phyloP scores from a whole-genome alignment of 1,140 invertebrate genomes.

The Habropoda laboriosa region DNA sequence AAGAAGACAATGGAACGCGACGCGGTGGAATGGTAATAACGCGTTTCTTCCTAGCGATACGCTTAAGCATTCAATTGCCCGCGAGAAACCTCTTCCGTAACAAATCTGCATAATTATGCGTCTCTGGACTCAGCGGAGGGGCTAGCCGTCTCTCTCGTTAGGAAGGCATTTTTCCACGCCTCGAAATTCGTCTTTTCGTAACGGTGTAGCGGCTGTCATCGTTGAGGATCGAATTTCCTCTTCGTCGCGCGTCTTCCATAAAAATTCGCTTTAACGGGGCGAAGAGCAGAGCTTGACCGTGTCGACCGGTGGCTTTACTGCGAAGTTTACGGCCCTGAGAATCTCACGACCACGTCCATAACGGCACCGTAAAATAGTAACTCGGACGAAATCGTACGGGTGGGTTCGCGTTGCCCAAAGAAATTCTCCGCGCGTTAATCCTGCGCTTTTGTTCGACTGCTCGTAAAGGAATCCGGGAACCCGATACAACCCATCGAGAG shows the following conservation, averaged over 20 bases:
- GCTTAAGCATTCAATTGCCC: conserved; percentile 48
- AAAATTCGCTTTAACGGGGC: background rate
- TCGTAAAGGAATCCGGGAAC: conserved; percentile 14
- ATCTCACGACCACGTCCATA: conserved; percentile 7
- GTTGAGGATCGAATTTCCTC: too few relatives aligned
- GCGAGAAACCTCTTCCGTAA: conserved; percentile 37
- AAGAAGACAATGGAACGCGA: conserved; percentile 27
- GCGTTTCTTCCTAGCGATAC: conserved; percentile 21
- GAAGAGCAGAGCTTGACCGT: background rate
- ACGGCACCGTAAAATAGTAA: conserved; percentile 20
- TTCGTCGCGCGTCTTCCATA: too few relatives aligned
- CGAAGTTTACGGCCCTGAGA: conserved; percentile 21
- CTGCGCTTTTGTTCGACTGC: background rate
- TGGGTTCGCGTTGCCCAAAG: background rate
- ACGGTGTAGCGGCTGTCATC: background rate
- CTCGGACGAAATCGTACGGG: conserved; percentile 33
- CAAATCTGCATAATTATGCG: conserved; percentile 58
- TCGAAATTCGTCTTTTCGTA: background rate
- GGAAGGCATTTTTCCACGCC: background rate
- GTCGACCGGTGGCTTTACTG: conserved; percentile 26
- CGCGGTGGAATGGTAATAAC: conserved; percentile 44
- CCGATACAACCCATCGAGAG: background rate
- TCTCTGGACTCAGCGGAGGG: conserved; percentile 25
- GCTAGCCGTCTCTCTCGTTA: background rate
- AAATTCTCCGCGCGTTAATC: conserved; percentile 17